phyloP scores from a whole-genome alignment of 2,888 invertebrate species.

The Ophion obscuratus region DNA sequence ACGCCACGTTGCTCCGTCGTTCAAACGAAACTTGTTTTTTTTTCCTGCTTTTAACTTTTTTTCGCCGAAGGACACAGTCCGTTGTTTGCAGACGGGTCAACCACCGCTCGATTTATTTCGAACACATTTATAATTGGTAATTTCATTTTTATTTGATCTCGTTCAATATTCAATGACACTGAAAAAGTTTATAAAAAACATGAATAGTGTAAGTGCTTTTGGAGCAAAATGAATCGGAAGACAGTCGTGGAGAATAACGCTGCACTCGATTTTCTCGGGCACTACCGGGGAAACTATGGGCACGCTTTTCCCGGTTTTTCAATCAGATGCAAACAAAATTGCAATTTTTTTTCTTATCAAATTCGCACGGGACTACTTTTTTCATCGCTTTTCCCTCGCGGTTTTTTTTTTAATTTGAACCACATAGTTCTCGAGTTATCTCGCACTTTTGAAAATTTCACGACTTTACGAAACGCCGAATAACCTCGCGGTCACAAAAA shows the following conservation, averaged over 20 bases:
- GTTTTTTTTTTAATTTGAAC: no score
- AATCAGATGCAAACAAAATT: background rate
- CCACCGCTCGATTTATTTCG: background rate
- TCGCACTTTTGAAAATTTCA: no score
- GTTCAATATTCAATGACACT: background rate
- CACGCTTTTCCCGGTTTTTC: background rate
- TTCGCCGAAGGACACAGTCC: no score
- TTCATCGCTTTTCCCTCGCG: no score
- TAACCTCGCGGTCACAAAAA: no score
- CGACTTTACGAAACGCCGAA: no score
- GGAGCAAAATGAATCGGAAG: background rate
- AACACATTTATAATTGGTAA: background rate
- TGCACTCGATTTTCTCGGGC: background rate
- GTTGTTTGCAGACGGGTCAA: background rate
- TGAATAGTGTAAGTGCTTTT: background rate
- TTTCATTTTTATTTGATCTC: conserved; percentile 17
- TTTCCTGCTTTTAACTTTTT: background rate
- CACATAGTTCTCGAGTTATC: no score
- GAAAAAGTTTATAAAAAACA: background rate
- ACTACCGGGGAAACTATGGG: no score
- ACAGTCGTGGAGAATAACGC: background rate
- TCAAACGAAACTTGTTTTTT: background rate
- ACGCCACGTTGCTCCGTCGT: conserved; percentile 32
- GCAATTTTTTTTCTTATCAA: no score
- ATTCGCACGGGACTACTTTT: no score